Evolutionary conservation across 2,797 vertebrate species (phyloP).

Genomic region (Phataginus tricuspis): DNA sequence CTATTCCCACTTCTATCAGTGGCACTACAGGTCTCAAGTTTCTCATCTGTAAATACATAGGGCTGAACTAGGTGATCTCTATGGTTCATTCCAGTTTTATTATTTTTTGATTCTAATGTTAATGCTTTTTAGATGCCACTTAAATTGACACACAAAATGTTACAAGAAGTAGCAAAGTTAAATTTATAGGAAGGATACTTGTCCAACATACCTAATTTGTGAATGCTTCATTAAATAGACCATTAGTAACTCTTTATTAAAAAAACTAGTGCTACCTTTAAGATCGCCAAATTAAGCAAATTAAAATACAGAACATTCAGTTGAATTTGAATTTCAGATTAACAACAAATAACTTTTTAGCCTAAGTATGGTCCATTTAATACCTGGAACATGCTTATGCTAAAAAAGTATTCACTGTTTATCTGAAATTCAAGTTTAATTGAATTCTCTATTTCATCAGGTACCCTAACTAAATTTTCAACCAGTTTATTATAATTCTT

Average conservation of each 20-base stretch:
- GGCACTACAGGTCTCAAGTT: background rate
- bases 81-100: background rate
- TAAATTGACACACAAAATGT: constrained; percentile 8
- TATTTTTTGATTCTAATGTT: background rate
- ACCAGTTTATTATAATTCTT: background rate
- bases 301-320: background rate
- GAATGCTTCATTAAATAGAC: background rate
- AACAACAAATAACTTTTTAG: background rate
- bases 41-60: background rate
- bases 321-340: background rate
- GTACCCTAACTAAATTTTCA: background rate
- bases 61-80: background rate
- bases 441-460: background rate
- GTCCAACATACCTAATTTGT: background rate
- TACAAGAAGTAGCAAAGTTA: background rate
- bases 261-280: background rate
- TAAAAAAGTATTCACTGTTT: background rate
- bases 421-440: background rate
- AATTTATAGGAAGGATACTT: background rate
- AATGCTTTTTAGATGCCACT: background rate
- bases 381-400: background rate
- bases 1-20: background rate
- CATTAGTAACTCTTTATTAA: background rate
- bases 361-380: background rate
- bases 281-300: background rate